A percentile compares a stretch with the other conserved stretches of the same genome.
phyloP scores from a whole-genome alignment of 2,888 invertebrate species.

The Polyommatus icarus region DNA sequence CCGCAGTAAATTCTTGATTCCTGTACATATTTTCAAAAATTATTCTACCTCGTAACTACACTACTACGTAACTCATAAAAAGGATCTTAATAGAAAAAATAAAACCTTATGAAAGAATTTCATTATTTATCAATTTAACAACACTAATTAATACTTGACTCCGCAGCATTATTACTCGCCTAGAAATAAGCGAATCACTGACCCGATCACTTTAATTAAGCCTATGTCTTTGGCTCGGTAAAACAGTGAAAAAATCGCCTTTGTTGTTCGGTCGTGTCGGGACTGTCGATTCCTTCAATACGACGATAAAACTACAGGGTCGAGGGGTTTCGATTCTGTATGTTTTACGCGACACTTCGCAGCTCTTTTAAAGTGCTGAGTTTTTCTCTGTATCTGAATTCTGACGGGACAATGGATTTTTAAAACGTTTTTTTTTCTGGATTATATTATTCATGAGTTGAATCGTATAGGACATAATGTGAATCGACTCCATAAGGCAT shows the following conservation, averaged over 20 bases:
- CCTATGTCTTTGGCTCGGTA: slow-evolving; percentile 15
- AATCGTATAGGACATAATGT: not conserved
- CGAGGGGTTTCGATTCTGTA: not conserved
- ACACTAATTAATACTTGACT: not conserved
- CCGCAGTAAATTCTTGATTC: no score
- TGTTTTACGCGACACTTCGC: slow-evolving; percentile 17
- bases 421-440: not conserved
- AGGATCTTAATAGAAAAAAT: not conserved
- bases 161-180: slow-evolving; percentile 1
- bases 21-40: no score
- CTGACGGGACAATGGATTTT: not conserved
- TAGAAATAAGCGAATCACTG: slow-evolving; percentile 15
- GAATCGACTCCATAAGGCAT: no score
- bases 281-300: slow-evolving; percentile 19
- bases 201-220: slow-evolving; percentile 19
- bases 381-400: not conserved
- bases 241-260: slow-evolving; percentile 6
- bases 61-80: not conserved
- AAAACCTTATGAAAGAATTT: not conserved
- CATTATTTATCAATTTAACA: not conserved
- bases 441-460: not conserved
- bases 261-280: slow-evolving; percentile 13
- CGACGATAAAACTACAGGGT: slow-evolving; percentile 22
- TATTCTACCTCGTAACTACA: not conserved
- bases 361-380: not conserved